Percentiles rank a stretch among this genome's conserved stretches.
Conservation (phyloP, 2,113 vertebrate genomes). For the Brienomyrus longianalis region DNA sequence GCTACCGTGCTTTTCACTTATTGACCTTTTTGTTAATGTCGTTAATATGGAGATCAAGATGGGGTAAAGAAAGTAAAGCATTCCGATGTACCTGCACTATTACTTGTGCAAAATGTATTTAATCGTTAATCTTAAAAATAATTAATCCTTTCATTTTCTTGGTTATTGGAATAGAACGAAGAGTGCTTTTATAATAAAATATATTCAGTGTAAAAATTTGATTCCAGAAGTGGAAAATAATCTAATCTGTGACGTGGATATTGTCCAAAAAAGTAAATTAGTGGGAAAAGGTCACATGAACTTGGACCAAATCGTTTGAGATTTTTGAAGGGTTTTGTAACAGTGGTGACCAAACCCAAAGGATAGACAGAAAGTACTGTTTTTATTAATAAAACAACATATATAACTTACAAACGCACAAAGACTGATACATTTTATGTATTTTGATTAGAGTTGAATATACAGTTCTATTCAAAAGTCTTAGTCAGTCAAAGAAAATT, state of each 20-base stretch:
- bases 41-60: background rate
- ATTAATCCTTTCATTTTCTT: background rate
- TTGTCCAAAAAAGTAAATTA: background rate
- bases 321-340: background rate
- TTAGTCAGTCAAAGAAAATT: background rate
- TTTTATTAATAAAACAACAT: background rate
- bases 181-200: background rate
- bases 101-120: background rate
- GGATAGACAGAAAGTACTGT: background rate
- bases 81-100: background rate
- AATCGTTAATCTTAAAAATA: background rate
- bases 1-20: background rate
- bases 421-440: too few relatives aligned
- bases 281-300: background rate
- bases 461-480: background rate
- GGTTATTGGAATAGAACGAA: background rate
- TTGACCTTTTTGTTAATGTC: background rate
- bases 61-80: background rate
- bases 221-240: background rate
- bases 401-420: background rate
- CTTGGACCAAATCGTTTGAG: background rate
- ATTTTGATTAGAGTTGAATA: background rate
- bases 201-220: background rate
- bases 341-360: background rate
- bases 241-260: background rate